phyloP scores from a whole-genome alignment of 2,888 invertebrate species.

The Dione juno region DNA sequence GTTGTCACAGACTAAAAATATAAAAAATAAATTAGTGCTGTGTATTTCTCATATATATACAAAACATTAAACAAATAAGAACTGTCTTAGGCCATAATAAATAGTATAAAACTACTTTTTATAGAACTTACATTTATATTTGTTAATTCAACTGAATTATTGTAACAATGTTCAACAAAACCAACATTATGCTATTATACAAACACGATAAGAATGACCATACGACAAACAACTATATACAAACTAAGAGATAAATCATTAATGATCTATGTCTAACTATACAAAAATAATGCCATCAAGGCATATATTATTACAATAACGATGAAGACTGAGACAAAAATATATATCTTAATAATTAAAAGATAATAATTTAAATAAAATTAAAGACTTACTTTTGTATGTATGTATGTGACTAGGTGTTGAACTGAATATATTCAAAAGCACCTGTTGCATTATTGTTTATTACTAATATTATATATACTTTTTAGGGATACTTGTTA shows the following conservation, averaged over 20 bases:
- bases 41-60: slow-evolving; percentile 2
- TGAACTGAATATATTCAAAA: too few species aligned
- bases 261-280: slow-evolving; percentile 26
- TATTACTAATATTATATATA: too few species aligned
- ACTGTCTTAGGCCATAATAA: slow-evolving; percentile 16
- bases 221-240: slow-evolving; percentile 45
- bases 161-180: slow-evolving; percentile 13
- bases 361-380: neutral
- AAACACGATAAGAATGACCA: slow-evolving; percentile 40
- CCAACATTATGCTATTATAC: slow-evolving; percentile 41
- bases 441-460: too few species aligned
- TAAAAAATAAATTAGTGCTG: slow-evolving; percentile 13
- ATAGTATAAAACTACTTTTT: slow-evolving; percentile 6
- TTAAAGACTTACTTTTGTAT: neutral
- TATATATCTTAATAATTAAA: neutral
- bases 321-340: slow-evolving; percentile 25
- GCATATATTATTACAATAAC: slow-evolving; percentile 15
- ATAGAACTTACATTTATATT: slow-evolving; percentile 4
- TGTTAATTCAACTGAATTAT: slow-evolving; percentile 3
- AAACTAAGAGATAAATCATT: slow-evolving; percentile 32
- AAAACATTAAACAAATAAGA: neutral
- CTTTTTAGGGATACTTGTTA: too few species aligned
- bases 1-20: neutral
- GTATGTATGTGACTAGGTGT: too few species aligned
- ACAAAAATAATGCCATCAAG: slow-evolving; percentile 4